These are phyloP conservation scores for Phataginus tricuspis DNA, from an alignment of 2,797 vertebrate species.

Conservation along the genomic window DNA sequence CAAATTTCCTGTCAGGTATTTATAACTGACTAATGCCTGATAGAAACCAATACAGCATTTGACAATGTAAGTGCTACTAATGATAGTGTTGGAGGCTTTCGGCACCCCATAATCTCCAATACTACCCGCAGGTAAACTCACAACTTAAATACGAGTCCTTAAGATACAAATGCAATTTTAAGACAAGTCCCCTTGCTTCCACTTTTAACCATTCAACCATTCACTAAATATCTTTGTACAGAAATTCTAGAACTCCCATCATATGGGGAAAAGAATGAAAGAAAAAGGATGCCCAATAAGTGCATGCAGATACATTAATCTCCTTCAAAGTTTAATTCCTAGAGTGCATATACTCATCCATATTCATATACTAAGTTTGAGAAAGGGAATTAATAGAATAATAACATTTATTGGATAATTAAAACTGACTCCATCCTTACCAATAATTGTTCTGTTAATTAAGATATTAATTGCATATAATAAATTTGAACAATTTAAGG, in stretches of 20 bases:
- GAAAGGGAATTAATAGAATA: not conserved
- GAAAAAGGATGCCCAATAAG: not conserved
- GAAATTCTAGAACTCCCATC: not conserved
- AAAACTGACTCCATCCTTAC: not conserved
- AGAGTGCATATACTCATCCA: not conserved
- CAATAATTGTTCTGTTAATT: constrained; percentile 13
- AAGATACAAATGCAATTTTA: not conserved
- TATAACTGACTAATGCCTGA: not conserved
- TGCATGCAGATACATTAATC: not conserved
- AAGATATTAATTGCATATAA: not conserved
- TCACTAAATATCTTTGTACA: not conserved
- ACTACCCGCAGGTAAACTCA: not conserved
- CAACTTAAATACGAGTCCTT: not conserved
- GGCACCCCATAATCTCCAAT: not conserved
- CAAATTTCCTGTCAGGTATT: constrained; percentile 24
- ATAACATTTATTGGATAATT: not conserved
- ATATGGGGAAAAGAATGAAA: not conserved
- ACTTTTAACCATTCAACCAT: not conserved
- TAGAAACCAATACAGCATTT: not conserved
- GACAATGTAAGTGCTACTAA: not conserved
- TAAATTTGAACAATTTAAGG: not conserved
- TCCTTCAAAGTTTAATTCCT: not conserved
- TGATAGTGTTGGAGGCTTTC: not conserved
- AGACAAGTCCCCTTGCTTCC: not conserved
- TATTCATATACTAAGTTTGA: not conserved